Percentiles rank a stretch among this genome's conserved stretches.
These are phyloP conservation scores for Vulpes lagopus DNA, from an alignment of 2,113 vertebrate species.

Conservation along the genomic window DNA sequence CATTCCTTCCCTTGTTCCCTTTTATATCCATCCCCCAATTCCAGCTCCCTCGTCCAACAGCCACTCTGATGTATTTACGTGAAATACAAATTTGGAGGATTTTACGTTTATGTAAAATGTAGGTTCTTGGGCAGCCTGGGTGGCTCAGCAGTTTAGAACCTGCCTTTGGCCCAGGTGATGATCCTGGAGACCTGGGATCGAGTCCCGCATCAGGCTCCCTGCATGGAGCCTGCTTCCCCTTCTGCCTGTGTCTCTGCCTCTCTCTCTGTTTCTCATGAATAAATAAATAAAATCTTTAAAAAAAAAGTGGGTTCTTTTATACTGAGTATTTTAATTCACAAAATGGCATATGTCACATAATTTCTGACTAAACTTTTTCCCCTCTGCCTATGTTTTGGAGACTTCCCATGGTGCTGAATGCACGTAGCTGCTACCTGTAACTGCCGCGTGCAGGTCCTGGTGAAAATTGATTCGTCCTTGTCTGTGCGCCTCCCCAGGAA, in stretches of 20 bases:
- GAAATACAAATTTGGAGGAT: neutral
- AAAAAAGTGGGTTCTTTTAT: neutral
- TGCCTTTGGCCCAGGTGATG: too few relatives aligned
- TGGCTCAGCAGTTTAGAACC: too few relatives aligned
- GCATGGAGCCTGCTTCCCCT: too few relatives aligned
- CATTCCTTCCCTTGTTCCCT: neutral
- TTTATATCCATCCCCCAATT: neutral
- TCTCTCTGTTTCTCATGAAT: too few relatives aligned
- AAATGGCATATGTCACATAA: neutral
- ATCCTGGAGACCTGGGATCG: too few relatives aligned
- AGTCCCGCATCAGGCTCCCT: too few relatives aligned
- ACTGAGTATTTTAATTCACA: neutral
- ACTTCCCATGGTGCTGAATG: neutral
- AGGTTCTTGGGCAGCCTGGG: neutral
- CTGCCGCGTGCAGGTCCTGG: neutral
- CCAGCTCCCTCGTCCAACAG: neutral
- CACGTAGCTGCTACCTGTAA: neutral
- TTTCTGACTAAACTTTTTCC: neutral
- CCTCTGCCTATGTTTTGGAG: neutral
- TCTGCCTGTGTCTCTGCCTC: too few relatives aligned
- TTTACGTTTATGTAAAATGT: neutral
- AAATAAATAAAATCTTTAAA: too few relatives aligned
- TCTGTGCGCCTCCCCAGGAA: neutral
- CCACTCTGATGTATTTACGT: neutral
- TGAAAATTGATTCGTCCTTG: neutral